Evolutionary conservation across 2,888 invertebrate genomes (phyloP).

Genomic region (Agonopterix arenella): DNA sequence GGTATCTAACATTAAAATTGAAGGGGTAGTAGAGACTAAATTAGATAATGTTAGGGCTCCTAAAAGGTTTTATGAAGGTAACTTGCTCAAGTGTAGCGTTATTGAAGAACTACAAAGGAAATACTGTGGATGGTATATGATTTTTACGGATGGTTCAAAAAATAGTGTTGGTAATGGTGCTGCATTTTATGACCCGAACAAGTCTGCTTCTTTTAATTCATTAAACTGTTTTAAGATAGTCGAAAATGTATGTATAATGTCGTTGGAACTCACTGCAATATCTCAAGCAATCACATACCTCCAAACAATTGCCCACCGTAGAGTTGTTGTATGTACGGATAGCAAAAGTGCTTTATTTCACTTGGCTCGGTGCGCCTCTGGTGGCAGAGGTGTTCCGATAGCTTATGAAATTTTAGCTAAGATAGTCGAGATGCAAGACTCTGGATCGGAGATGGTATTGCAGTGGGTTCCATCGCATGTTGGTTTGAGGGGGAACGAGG

Average conservation of each 20-base stretch:
- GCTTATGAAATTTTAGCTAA: conserved; percentile 1
- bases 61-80: neutral
- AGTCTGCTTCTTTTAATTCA: no score
- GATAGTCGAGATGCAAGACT: neutral
- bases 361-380: conserved; percentile 7
- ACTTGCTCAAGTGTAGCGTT: neutral
- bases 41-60: neutral
- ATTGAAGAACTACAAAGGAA: neutral
- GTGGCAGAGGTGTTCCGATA: conserved; percentile 5
- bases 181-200: neutral
- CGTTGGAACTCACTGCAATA: neutral
- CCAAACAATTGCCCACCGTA: neutral
- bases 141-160: neutral
- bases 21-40: neutral
- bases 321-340: neutral
- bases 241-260: neutral
- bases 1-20: neutral
- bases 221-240: neutral
- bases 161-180: neutral
- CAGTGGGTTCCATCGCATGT: conserved; percentile 9
- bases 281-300: neutral
- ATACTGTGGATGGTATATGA: neutral
- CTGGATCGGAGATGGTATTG: conserved; percentile 1
- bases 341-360: neutral
- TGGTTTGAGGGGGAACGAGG: conserved; percentile 4